These are phyloP conservation scores for Hypercompe scribonia DNA, from an alignment of 2,888 invertebrate genomes.

Conservation along the genomic window DNA sequence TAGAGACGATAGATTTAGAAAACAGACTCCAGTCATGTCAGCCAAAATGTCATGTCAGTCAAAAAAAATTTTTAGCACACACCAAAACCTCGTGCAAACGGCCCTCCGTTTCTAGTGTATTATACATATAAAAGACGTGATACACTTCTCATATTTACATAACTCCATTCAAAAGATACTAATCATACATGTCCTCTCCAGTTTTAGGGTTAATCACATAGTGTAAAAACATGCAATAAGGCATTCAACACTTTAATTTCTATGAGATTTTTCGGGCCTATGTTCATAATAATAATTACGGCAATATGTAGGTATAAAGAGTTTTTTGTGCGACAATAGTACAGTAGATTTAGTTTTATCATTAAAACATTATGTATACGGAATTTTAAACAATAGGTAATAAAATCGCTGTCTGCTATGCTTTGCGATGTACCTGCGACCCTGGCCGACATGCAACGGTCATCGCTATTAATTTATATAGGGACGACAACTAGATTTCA, in stretches of 20 bases:
- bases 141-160: neutral
- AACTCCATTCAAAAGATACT: neutral
- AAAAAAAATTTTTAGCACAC: neutral
- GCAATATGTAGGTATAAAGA: neutral
- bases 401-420: conserved; percentile 45
- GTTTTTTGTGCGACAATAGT: conserved; percentile 4
- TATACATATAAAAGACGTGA: neutral
- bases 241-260: neutral
- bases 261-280: neutral
- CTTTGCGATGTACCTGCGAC: conserved; percentile 54
- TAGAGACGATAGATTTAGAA: neutral
- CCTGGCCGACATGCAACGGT: conserved; percentile 76
- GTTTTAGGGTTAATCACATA: conserved; percentile 1
- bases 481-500: conserved; percentile 67
- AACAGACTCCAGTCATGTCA: no score
- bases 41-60: no score
- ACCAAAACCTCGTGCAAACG: neutral
- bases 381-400: conserved; percentile 16
- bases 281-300: conserved; percentile 2
- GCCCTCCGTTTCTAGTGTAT: no score
- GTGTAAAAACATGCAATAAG: conserved; percentile 1
- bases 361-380: conserved; percentile 2
- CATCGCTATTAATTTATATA: conserved; percentile 73
- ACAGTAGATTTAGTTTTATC: conserved; percentile 6
- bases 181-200: neutral